Evolutionary conservation across 2,113 vertebrate genomes (phyloP).

Genomic region (Desmodus rotundus): DNA sequence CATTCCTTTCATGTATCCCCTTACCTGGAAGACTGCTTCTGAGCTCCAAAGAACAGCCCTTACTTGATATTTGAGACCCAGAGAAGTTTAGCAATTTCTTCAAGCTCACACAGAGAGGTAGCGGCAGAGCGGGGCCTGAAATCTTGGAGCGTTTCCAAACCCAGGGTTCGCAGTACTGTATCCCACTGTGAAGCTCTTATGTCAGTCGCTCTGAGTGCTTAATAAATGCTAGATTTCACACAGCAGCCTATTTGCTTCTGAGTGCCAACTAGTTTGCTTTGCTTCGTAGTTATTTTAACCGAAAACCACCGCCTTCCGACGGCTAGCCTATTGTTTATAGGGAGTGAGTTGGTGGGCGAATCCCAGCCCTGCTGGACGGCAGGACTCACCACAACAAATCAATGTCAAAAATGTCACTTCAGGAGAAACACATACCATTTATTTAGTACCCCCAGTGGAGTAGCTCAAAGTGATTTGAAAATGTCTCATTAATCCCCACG

Average conservation of each 20-base stretch:
- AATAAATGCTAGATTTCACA: constrained; percentile 62
- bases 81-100: constrained; percentile 15
- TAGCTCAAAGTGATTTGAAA: constrained; percentile 64
- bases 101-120: neutral
- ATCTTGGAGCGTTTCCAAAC: constrained; percentile 44
- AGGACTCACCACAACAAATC: constrained; percentile 63
- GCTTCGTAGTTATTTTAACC: constrained; percentile 61
- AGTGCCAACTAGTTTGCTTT: constrained; percentile 54
- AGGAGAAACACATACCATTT: constrained; percentile 53
- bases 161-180: neutral
- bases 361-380: constrained; percentile 61
- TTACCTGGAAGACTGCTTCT: constrained; percentile 17
- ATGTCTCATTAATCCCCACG: constrained; percentile 66
- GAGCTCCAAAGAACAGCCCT: neutral
- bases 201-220: constrained; percentile 49
- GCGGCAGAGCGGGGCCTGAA: neutral
- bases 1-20: neutral
- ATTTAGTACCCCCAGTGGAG: constrained; percentile 59
- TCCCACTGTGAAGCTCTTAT: constrained; percentile 60
- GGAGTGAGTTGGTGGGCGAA: constrained; percentile 60
- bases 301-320: constrained; percentile 54
- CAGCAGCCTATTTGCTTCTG: constrained; percentile 56
- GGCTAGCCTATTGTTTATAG: neutral
- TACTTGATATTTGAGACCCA: neutral
- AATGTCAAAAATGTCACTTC: constrained; percentile 56